Evolutionary conservation across 2,888 invertebrate species (phyloP), one percentile per base, ranked within the genome.

Genomic region (Cataglyphis altisquamis): DNA sequence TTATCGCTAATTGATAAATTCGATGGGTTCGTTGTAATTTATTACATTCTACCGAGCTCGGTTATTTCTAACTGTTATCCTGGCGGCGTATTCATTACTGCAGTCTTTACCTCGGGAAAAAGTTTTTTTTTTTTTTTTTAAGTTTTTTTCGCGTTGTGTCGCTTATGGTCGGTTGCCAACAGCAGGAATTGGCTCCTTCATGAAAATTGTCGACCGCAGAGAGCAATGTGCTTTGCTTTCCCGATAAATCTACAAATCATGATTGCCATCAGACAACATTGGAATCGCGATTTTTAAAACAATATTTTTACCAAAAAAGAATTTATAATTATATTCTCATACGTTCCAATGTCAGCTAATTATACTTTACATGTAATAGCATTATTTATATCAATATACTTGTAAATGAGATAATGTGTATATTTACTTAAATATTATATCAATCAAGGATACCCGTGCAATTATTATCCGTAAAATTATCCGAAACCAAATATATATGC

Each of bases 1-100:
- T 90, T 89, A 90, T 88, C 87, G 86, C 83, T 90, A 90, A 90
- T 90, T 90, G 90, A 90, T 90, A 90, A 90, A 90, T 90, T 89
- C 90, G 90, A 87, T 83, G 86, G 88, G 45, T 29, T 77, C 67
- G 18, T 60, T 60, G 88, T 83, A 70, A 90, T 89, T 88, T 88
- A 90, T 90, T 83, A 84, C 87, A 48, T 73, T 32, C 83, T 39
- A 73, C 72, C 67, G 66, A 60, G 60, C 52, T 68, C 62, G 57
- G 85, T 83, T 84, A 85, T 87, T 83, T 57, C 86, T 83, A 87
- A 88, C 88, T 82, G 89, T 88, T 89, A 84, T 82, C 83, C 68
- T 66, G 5, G 8, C 32, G 29, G 83, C 72, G 57, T 77, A 82
- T 85, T 72, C 83, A 82, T 89, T 80, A 45, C 25, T 67, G 63